Evolutionary conservation across 2,888 invertebrate genomes (phyloP), one percentile per base, ranked within the genome.

Genomic region (Sepioteuthis lessoniana): DNA sequence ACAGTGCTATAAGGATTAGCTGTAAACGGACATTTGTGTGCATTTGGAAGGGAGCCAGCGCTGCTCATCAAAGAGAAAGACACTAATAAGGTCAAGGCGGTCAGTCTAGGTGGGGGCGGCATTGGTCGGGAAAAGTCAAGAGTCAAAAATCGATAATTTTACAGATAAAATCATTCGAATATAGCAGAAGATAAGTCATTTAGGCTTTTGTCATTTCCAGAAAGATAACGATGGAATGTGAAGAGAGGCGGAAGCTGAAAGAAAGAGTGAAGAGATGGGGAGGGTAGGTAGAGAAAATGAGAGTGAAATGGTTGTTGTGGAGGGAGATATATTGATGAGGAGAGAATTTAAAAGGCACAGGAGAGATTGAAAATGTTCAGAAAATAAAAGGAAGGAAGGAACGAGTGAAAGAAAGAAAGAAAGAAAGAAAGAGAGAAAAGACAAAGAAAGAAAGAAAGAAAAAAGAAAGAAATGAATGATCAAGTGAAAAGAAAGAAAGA

Each of bases 81-180:
- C 76, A 76, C 76, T 76, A 76, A 76, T 76, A 76, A 76, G 76
- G 76, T 76, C 76, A 76, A n/a, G 76, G n/a, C n/a, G 31, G 76
- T 76, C 31, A 76, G n/a, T 31, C 76, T 7, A n/a, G 76, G 76
- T 8, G 31, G 7, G 28, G 76, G n/a, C n/a, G n/a, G 76, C 10
- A 3, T 50, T 19, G 16, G 50, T 19, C 16, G 50, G n/a, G n/a
- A n/a, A 76, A 76, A n/a, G 31, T 21, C 76, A n/a, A 76, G 76
- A 76, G 76, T 13, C 76, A 5, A 31, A 31, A 76, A 76, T 76
- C 76, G 76, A 76, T 76, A 76, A 76, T 31, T 76, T 76, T 76
- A n/a, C n/a, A n/a, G 76, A 76, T 76, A 76, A 76, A 76, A 76
- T 76, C 76, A 31, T 76, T 76, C 31, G 76, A 76, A 76, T 76